Evolutionary conservation across 1,140 invertebrate genomes (phyloP), one percentile per base, ranked within the genome.

Genomic region (Drosophila arizonae): DNA sequence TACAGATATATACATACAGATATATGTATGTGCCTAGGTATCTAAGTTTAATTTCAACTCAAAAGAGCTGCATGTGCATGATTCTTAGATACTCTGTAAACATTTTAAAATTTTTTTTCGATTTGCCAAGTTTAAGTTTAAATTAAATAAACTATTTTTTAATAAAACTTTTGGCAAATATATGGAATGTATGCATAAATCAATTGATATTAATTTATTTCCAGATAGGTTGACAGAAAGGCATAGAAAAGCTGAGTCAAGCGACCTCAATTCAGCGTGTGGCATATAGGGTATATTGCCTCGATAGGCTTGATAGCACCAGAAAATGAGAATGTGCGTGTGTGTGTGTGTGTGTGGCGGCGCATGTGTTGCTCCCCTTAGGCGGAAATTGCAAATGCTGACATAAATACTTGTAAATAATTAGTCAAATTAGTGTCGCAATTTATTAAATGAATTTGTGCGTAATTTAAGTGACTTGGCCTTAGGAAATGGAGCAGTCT

Each of bases 371-470:
- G 72, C 33, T 33, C 26, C 13, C 8, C 33, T 48, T 57, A 28
- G n/a, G 41, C 72, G 72, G 72, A 75, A 75, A 75, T 71, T 75
- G 67, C 45, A 72, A 62, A 50, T 78, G 82, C 75, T 81, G 75
- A 36, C 36, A 67, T 79, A 77, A 76, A 81, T 74, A 84, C 79
- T 77, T 79, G 78, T 77, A 84, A 84, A 87, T 87, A 76, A 88
- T 87, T 88, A 88, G 73, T 69, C 51, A 87, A 87, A 87, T 87
- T 87, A 84, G 69, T 72, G 81, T 73, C 70, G 79, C 77, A 88
- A 79, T 87, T 87, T 88, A 79, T 87, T 62, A 77, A 87, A 87
- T 87, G 76, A 88, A 87, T 88, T 88, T 65, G 11, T 74, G 54
- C 62, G 43, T 56, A 68, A 85, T 78, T 73, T 51, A 56, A 62